A percentile compares a stretch with the other conserved stretches of the same genome.
Conservation (phyloP, 1,140 invertebrate species). For the Drosophila lowei region DNA sequence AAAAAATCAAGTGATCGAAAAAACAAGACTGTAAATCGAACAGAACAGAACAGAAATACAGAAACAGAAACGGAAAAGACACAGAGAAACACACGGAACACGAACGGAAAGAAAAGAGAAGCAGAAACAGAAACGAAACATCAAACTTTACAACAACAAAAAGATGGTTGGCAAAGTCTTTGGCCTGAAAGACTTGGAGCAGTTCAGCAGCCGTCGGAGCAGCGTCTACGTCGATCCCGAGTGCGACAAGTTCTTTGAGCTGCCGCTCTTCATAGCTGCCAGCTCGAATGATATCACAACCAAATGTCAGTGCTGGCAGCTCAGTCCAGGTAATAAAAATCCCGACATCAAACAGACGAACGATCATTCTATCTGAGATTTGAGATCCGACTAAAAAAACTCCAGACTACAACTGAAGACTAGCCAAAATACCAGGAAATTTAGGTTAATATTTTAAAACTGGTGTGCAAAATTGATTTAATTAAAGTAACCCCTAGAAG, state of each 20-base stretch:
- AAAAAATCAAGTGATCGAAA: constrained; percentile 44
- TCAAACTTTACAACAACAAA: constrained; percentile 10
- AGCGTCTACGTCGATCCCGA: constrained; percentile 83
- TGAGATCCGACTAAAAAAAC: constrained; percentile 22
- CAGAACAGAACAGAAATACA: constrained; percentile 15
- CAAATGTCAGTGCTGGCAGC: constrained; percentile 80
- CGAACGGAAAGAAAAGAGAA: constrained; percentile 15
- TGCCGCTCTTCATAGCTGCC: constrained; percentile 78
- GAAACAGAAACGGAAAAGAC: constrained; percentile 12
- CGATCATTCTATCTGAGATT: not conserved
- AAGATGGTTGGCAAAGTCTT: constrained; percentile 82
- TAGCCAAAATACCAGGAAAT: constrained; percentile 3
- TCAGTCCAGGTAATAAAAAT: constrained; percentile 80
- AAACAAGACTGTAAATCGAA: constrained; percentile 47
- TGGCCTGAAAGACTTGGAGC: constrained; percentile 78
- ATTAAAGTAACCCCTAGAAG: not conserved
- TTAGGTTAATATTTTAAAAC: constrained; percentile 11
- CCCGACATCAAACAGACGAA: constrained; percentile 15
- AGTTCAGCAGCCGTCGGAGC: constrained; percentile 80
- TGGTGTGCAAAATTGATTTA: not conserved
- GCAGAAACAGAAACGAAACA: constrained; percentile 16
- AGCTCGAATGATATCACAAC: constrained; percentile 82
- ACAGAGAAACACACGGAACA: constrained; percentile 10
- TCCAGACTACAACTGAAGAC: not conserved
- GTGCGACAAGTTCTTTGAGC: constrained; percentile 82